Conservation (phyloP, 2,113 vertebrate genomes). For the Oreochromis niloticus region DNA sequence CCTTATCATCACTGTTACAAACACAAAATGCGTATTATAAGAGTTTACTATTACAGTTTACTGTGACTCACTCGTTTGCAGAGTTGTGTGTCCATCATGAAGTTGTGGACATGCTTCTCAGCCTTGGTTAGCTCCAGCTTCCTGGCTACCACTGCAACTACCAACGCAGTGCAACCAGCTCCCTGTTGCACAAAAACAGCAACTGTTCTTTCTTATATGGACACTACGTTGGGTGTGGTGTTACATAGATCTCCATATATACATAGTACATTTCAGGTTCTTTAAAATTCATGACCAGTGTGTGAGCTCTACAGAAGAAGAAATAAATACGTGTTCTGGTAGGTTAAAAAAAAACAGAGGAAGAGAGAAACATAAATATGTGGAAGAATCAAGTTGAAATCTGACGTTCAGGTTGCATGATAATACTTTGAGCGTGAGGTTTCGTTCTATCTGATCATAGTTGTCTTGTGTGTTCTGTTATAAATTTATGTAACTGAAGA, state of each 20-base stretch:
- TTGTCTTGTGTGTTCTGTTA: neutral
- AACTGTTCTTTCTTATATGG: neutral
- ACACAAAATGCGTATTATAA: neutral
- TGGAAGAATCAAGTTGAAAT: neutral
- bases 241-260: neutral
- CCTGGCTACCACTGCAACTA: slow-evolving; percentile 91
- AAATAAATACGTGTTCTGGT: neutral
- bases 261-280: neutral
- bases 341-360: neutral
- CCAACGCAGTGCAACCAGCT: slow-evolving; percentile 90
- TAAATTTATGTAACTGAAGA: neutral
- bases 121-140: slow-evolving; percentile 97
- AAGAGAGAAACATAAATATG: neutral
- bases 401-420: neutral
- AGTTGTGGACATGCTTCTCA: slow-evolving; percentile 95
- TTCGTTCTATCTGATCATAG: neutral
- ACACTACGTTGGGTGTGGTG: neutral
- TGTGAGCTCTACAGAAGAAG: neutral
- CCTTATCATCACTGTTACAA: neutral
- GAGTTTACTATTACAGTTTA: neutral
- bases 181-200: slow-evolving; percentile 72
- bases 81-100: slow-evolving; percentile 98
- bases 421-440: neutral
- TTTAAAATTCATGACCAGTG: neutral
- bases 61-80: slow-evolving; percentile 86